Base-by-base conservation (phyloP, 2,888 invertebrate genomes). In the Lithophane ornitopus region DNA sequence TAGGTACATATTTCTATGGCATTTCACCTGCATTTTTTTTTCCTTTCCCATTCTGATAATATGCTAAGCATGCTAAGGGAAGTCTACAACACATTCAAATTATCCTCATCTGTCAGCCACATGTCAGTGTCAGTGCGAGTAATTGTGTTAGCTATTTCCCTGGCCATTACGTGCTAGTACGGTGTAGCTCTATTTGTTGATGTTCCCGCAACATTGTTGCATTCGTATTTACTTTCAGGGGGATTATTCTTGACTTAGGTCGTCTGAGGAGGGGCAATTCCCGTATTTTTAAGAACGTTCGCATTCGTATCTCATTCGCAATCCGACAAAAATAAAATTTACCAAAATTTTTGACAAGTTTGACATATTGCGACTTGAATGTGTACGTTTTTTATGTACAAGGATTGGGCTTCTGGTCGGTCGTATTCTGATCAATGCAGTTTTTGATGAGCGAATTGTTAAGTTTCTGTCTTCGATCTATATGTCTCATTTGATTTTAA, bases 151-250 rank as follows among this genome's bases (percentile, higher is more conserved):
- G 75, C 76, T 72, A 80, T 87, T 81, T 82, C 73, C 34, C 58
- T 78, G 66, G 56, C 72, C 69, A 81, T 89, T 87, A 84, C 63
- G 54, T 63, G 71, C 2, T 34, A 19, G 62, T 54, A 6, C 52
- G 0, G 7, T 9, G 52, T 65, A 44, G 73, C 58, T 83, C 28
- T 79, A 74, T 83, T 83, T 68, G 63, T 66, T 44, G 56, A 52
- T 66, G 28, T 70, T 58, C 34, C n/a, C 0, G 81, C 80, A 81
- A 87, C 85, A 72, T 71, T 81, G 81, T 85, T 87, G 86, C 78
- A 76, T 75, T 72, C 71, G 56, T 78, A 61, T 70, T 72, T 65
- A 58, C 49, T 52, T 65, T 62, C 39, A 58, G 63, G 54, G 46
- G 26, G 63, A 62, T 52, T 76, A 79, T 78, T 70, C 74, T 70